Conservation (phyloP, 2,113 vertebrate genomes). For the Pterocles orientalis region DNA sequence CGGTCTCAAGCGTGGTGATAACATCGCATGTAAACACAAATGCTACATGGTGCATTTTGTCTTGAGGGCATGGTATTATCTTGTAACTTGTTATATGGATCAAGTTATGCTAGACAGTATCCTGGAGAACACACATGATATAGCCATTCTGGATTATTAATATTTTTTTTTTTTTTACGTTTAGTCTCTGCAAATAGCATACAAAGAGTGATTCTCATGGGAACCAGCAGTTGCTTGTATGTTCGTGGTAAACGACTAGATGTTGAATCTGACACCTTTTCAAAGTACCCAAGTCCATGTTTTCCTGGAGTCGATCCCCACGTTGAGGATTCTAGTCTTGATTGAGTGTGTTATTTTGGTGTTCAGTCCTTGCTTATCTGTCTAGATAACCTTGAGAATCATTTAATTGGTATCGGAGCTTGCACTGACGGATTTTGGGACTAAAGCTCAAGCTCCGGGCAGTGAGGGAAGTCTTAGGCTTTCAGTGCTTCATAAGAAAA, state of each 20-base stretch:
- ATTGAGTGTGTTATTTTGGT: background rate
- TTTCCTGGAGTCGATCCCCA: background rate
- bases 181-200: background rate
- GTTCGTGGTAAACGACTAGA: background rate
- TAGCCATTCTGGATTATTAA: background rate
- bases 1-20: background rate
- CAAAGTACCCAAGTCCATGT: background rate
- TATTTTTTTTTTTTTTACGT: background rate
- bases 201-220: background rate
- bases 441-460: background rate
- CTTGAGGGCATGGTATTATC: background rate
- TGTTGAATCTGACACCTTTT: background rate
- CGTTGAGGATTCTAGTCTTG: background rate
- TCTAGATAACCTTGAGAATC: background rate
- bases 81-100: background rate
- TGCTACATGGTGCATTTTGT: background rate
- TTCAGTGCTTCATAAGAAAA: conserved; percentile 8
- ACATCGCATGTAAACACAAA: background rate
- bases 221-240: background rate
- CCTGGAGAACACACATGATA: background rate
- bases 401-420: background rate
- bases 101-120: background rate
- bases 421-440: background rate
- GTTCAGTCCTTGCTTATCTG: background rate
- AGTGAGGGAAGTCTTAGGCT: background rate